Percentiles rank a stretch among this genome's conserved stretches.
These are phyloP conservation scores for Prunella strophiata DNA, from an alignment of 2,797 vertebrate genomes.

Conservation along the genomic window DNA sequence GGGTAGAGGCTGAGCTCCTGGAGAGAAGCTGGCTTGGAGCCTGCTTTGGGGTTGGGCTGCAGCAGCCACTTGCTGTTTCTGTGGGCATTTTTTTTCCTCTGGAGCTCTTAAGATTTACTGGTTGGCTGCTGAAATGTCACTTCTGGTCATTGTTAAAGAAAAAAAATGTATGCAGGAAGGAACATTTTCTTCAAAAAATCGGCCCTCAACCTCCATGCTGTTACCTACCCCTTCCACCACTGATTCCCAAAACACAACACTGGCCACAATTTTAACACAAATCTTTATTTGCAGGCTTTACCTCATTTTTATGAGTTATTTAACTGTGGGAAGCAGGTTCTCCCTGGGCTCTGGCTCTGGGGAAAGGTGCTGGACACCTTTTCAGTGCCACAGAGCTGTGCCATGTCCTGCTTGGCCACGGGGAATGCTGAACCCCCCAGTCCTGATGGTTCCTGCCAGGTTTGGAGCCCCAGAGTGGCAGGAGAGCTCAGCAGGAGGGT, in stretches of 20 bases:
- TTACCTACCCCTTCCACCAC: neutral
- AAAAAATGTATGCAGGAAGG: accelerated
- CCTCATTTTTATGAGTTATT: neutral
- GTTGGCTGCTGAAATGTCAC: neutral
- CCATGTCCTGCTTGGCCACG: accelerated
- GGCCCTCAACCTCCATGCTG: accelerated
- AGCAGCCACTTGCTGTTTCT: neutral
- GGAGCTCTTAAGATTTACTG: accelerated
- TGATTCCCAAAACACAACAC: neutral
- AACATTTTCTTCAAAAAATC: neutral
- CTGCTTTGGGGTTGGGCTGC: neutral
- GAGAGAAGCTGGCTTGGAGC: neutral
- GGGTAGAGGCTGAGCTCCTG: neutral
- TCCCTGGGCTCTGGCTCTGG: accelerated
- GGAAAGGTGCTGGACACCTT: neutral
- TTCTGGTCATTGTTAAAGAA: neutral
- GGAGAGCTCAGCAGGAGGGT: neutral
- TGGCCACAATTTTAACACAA: accelerated
- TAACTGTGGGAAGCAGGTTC: accelerated
- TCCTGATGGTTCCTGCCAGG: accelerated
- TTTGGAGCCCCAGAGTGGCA: neutral
- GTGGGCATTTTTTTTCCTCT: neutral
- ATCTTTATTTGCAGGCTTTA: neutral
- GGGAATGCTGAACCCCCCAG: accelerated
- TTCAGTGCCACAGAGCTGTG: accelerated